Base-by-base conservation (phyloP, 1,140 invertebrate genomes). In the Physella acuta region DNA sequence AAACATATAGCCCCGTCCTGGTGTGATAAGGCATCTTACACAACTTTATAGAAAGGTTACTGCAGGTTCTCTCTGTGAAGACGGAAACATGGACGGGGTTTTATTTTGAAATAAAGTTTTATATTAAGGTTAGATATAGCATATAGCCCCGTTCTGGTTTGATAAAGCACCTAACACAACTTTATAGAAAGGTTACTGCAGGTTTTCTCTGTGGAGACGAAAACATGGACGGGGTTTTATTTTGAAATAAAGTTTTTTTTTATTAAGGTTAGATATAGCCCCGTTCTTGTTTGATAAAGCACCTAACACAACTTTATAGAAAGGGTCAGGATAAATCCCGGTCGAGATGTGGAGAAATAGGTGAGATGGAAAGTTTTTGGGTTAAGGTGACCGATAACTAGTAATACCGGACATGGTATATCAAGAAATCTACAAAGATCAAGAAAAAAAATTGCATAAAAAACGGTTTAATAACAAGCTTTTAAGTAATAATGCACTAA, bases 61-160 rank as follows among this genome's bases (percentile, higher is more conserved):
- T 64, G 51, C 62, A 64, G 31, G 39, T 64, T 30, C 24, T 17
- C n/a, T 64, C 62, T 64, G 44, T n/a, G n/a, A 17, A 59, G 5
- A n/a, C n/a, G n/a, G n/a, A n/a, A n/a, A 17, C 5, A 59, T 30
- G 56, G 28, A 33, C 28, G n/a, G 30, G 17, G 28, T 4, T 3
- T 3, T 8, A 30, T 5, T 16, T 8, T 30, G 4, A 5, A 5
- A 5, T 59, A 14, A 14, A 5, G 30, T 59, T n/a, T 5, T 30
- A 8, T 4, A 4, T 33, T 33, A n/a, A 4, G 3, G n/a, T n/a
- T 5, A 30, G 24, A 11, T 17, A 8, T n/a, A n/a, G n/a, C n/a
- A n/a, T n/a, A n/a, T n/a, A n/a, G n/a, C n/a, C n/a, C n/a, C n/a
- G n/a, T n/a, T n/a, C n/a, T n/a, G n/a, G n/a, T n/a, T n/a, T 14